Evolutionary conservation across 1,140 invertebrate genomes (phyloP).

Genomic region (Drosophila oshimai): DNA sequence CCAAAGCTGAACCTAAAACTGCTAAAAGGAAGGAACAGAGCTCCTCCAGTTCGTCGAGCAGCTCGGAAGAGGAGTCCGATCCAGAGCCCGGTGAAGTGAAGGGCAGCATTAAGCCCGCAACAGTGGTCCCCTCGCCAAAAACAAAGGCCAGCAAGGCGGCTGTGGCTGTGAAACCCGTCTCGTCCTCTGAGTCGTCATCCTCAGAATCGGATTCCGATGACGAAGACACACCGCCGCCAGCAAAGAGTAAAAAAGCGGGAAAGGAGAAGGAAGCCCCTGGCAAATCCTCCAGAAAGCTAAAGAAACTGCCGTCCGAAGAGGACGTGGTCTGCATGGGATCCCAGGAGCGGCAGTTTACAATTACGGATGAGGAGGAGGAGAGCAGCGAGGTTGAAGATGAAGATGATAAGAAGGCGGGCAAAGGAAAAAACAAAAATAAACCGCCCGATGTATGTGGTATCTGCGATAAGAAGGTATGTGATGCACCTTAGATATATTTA

Average conservation of each 20-base stretch:
- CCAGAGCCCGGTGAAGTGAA: conserved; percentile 50
- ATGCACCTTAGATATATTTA: rapidly evolving
- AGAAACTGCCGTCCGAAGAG: conserved; percentile 39
- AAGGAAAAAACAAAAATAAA: conserved; percentile 31
- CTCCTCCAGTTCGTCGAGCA: conserved; percentile 54
- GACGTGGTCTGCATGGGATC: conserved; percentile 69
- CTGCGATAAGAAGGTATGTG: conserved; percentile 60
- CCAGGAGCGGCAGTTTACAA: conserved; percentile 44
- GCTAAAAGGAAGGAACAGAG: conserved; percentile 10
- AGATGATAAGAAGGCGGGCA: conserved; percentile 2
- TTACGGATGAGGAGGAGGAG: conserved; percentile 56
- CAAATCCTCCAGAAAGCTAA: conserved; percentile 30
- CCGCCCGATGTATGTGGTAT: conserved; percentile 21
- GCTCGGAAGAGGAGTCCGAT: conserved; percentile 44
- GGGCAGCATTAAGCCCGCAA: neutral
- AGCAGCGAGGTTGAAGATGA: conserved; percentile 17
- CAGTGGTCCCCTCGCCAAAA: neutral
- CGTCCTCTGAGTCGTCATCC: conserved; percentile 43
- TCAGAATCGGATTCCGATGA: conserved; percentile 19
- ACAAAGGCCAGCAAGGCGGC: neutral
- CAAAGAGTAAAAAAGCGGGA: conserved; percentile 19
- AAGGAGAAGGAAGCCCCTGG: conserved; percentile 10
- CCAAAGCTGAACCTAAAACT: conserved; percentile 13
- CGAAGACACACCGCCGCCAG: conserved; percentile 3
- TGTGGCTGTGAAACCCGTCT: conserved; percentile 1